Evolutionary conservation across 2,888 invertebrate genomes (phyloP).

Genomic region (Caenorhabditis panamensis): DNA sequence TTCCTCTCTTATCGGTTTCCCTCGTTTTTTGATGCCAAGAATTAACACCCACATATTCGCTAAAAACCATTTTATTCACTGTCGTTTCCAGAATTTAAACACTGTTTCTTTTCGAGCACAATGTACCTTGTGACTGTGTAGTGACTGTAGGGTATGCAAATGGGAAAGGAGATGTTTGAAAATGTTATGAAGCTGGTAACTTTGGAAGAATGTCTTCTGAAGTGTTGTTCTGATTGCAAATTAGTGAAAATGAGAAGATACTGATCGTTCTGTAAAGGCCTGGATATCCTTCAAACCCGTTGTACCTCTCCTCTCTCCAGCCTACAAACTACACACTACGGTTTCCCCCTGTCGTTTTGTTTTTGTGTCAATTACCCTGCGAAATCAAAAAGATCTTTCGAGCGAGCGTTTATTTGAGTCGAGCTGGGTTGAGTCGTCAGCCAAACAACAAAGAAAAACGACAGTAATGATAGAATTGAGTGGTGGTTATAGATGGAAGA

Average conservation of each 20-base stretch:
- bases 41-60: conserved; percentile 7
- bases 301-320: conserved; percentile 7
- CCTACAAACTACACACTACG: conserved; percentile 44
- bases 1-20: conserved; percentile 9
- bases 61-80: conserved; percentile 29
- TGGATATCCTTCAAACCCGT: conserved; percentile 11
- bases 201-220: neutral
- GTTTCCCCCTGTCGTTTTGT: conserved; percentile 2
- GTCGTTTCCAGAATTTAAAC: neutral
- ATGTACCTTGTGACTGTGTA: conserved; percentile 20
- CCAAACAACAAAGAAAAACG: conserved; percentile 61
- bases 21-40: neutral
- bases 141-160: neutral
- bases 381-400: conserved; percentile 9
- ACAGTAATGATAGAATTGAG: conserved; percentile 12
- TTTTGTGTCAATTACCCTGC: conserved; percentile 11
- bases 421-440: conserved; percentile 67
- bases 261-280: conserved; percentile 4
- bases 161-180: neutral
- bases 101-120: conserved; percentile 5
- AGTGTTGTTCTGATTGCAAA: conserved; percentile 3
- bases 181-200: too few species aligned
- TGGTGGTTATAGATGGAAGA: conserved; percentile 8
- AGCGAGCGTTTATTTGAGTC: conserved; percentile 61
- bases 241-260: neutral